Evolutionary conservation across 2,113 vertebrate genomes (phyloP).

Genomic region (Alosa alosa): DNA sequence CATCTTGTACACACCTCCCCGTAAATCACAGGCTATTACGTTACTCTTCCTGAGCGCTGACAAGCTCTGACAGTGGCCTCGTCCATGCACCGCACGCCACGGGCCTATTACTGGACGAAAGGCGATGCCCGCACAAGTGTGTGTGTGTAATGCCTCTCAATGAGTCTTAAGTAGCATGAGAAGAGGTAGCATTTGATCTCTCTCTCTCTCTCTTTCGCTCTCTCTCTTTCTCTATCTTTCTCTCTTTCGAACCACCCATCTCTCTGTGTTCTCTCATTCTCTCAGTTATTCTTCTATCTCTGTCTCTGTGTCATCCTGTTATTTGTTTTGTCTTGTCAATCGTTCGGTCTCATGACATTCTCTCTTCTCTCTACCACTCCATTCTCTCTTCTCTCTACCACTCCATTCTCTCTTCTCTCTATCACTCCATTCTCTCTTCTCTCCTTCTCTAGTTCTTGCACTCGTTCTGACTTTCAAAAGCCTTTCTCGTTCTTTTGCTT

Average conservation of each 20-base stretch:
- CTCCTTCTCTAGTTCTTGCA: no score
- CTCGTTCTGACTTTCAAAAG: no score
- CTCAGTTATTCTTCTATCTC: slow-evolving; percentile 1
- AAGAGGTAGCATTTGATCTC: not conserved
- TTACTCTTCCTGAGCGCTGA: not conserved
- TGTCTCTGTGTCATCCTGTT: slow-evolving; percentile 45
- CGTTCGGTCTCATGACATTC: no score
- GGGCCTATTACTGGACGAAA: no score
- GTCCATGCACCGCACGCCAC: no score
- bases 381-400: not conserved
- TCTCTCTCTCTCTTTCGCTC: not conserved
- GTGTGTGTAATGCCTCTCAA: slow-evolving; percentile 7
- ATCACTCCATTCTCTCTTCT: not conserved
- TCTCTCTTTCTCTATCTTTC: not conserved
- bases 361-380: no score
- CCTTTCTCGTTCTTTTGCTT: no score
- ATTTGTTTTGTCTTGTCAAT: not conserved
- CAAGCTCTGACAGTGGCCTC: not conserved
- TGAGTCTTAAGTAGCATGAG: no score
- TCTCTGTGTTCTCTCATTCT: slow-evolving; percentile 10
- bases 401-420: slow-evolving; percentile 29
- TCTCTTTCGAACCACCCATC: not conserved
- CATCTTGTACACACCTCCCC: not conserved
- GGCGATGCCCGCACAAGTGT: no score
- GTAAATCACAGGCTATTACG: not conserved